Evolutionary conservation across 2,113 vertebrate species (phyloP).

Genomic region (Phylloscopus trochilus): DNA sequence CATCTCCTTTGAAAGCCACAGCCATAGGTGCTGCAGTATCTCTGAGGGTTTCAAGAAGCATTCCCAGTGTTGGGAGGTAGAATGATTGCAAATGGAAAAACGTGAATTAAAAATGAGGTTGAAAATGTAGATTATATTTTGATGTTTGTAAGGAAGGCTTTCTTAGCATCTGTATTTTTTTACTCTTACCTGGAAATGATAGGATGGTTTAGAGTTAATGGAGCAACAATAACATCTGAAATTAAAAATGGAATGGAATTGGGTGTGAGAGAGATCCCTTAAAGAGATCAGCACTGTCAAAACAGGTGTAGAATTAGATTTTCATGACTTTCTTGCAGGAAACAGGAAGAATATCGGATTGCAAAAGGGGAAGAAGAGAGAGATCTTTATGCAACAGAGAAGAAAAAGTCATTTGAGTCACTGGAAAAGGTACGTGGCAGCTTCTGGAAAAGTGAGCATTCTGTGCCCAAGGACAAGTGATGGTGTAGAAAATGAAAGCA

Average conservation of each 20-base stretch:
- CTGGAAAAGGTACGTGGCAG: conserved; percentile 66
- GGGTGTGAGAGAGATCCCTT: not conserved
- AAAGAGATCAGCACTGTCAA: not conserved
- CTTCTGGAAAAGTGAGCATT: not conserved
- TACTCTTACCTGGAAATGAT: not conserved
- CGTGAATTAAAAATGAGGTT: not conserved
- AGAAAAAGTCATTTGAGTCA: conserved; percentile 79
- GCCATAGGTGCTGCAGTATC: not conserved
- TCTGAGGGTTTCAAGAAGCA: not conserved
- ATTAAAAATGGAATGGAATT: not conserved
- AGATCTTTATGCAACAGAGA: conserved; percentile 77
- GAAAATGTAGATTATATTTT: not conserved
- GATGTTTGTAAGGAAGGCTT: not conserved
- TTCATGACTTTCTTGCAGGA: conserved; percentile 63
- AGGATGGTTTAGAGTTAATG: not conserved
- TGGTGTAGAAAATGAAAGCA: not conserved
- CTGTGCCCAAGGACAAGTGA: not conserved
- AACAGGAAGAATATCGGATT: conserved; percentile 81
- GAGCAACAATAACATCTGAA: not conserved
- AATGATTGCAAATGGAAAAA: not conserved
- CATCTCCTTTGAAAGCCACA: not conserved
- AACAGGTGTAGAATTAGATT: not conserved
- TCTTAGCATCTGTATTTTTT: not conserved
- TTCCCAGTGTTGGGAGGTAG: not conserved
- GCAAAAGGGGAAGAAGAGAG: conserved; percentile 91